Percentiles rank a stretch among this genome's conserved stretches.
Conservation (phyloP, 1,140 invertebrate species). For the Sminthurinus signatus region DNA sequence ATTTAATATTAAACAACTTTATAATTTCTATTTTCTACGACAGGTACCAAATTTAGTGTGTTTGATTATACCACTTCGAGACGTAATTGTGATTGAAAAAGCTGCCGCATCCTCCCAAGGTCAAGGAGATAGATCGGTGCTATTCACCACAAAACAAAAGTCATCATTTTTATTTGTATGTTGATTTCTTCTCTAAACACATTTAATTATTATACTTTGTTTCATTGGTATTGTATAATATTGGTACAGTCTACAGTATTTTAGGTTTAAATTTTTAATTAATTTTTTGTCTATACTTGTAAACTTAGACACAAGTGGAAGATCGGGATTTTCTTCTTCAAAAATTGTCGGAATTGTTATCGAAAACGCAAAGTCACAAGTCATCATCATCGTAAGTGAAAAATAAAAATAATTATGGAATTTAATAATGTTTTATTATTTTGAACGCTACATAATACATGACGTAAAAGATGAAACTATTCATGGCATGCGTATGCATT, state of each 20-base stretch:
- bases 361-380: constrained; percentile 49
- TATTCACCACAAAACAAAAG: constrained; percentile 72
- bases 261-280: too few species aligned
- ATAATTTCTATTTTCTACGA: constrained; percentile 5
- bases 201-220: too few species aligned
- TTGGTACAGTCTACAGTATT: too few species aligned
- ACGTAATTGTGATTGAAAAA: constrained; percentile 65
- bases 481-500: too few species aligned
- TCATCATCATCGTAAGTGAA: constrained; percentile 33
- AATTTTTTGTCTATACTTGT: too few species aligned
- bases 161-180: constrained; percentile 83
- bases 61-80: constrained; percentile 79
- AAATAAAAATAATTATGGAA: background rate
- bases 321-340: constrained; percentile 83
- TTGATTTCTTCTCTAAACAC: too few species aligned
- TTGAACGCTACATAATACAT: too few species aligned
- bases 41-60: constrained; percentile 76
- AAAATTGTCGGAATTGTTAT: constrained; percentile 80
- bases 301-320: constrained; percentile 74
- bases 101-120: constrained; percentile 56
- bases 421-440: background rate
- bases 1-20: background rate
- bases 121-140: constrained; percentile 66
- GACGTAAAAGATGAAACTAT: too few species aligned
- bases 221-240: too few species aligned